Conservation (phyloP, 1,140 invertebrate genomes). For the Leptoteleia sp. region DNA sequence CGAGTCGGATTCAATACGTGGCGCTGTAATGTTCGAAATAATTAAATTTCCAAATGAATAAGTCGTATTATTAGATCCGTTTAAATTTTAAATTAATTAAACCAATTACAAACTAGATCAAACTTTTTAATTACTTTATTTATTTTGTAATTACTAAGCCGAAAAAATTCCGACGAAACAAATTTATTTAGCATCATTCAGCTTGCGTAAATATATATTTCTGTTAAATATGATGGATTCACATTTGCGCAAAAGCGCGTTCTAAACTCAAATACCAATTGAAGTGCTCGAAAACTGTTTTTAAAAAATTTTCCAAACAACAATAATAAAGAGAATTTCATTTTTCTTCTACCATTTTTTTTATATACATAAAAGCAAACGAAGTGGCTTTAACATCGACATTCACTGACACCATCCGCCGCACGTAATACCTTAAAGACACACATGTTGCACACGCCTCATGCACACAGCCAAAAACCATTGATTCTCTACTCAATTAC, state of each 20-base stretch:
- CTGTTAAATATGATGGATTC: no score
- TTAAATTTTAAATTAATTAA: conserved; percentile 16
- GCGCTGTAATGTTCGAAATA: conserved; percentile 30
- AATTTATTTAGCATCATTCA: no score
- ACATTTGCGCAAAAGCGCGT: no score
- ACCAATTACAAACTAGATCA: conserved; percentile 14
- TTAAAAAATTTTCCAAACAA: no score
- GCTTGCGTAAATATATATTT: no score
- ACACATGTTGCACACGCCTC: conserved; percentile 40
- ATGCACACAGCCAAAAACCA: conserved; percentile 29
- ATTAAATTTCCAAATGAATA: conserved; percentile 36
- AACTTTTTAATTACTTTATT: conserved; percentile 18
- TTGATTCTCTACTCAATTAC: conserved; percentile 58
- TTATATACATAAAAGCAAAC: not conserved
- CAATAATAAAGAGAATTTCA: not conserved
- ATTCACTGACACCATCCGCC: no score
- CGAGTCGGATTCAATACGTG: no score
- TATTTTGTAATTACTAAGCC: no score
- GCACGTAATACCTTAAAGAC: conserved; percentile 28
- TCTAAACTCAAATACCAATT: no score
- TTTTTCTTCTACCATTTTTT: no score
- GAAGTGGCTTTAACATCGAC: not conserved
- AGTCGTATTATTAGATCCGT: conserved; percentile 23
- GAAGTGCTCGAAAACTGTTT: no score
- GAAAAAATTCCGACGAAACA: no score